Evolutionary conservation across 2,888 invertebrate genomes (phyloP), one percentile per base, ranked within the genome.

Genomic region (Pecten maximus): DNA sequence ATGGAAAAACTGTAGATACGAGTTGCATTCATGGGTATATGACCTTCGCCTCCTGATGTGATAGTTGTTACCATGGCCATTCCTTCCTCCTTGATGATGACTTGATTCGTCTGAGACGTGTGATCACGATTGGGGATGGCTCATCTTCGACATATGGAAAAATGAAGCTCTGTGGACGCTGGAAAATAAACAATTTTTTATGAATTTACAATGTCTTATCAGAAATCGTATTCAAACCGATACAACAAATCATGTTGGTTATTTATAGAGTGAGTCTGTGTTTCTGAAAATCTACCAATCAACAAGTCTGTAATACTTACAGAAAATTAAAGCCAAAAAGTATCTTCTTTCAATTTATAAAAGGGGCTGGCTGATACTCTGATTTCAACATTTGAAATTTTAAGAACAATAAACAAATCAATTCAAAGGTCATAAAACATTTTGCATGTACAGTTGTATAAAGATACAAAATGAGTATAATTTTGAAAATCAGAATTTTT

Each of bases 81-180:
- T 94, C 94, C 60, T 93, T 93, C 15, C 91, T 91, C 50, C 93
- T 91, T 39, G 92, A 91, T 40, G 94, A 88, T 12, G 94, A 92
- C 88, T 94, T 94, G 35, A 93, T 93, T 87, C 93, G 92, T 74
- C 95, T 91, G 87, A 94, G 92, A 89, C 93, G 92, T 0, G 95
- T 95, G 28, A 95, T 91, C 40, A 95, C 93, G 40, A 95, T 94
- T 0, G 95, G 95, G 10, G 95, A 95, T n/a, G 95, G 95, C 12
- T 92, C 93, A 90, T 95, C 95, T 87, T 94, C 94, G 74, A 92
- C 92, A 92, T 93, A 94, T 15, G 94, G 94, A 88, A 92, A 94
- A 23, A 48, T 74, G 88, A 93, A 93, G 40, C 92, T 93, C 23
- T 92, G 92, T 90, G 94, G 94, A 44, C 91, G 88, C 92, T 93